Base-by-base conservation (phyloP, 2,797 vertebrate species). In the Brachymystax lenok region DNA sequence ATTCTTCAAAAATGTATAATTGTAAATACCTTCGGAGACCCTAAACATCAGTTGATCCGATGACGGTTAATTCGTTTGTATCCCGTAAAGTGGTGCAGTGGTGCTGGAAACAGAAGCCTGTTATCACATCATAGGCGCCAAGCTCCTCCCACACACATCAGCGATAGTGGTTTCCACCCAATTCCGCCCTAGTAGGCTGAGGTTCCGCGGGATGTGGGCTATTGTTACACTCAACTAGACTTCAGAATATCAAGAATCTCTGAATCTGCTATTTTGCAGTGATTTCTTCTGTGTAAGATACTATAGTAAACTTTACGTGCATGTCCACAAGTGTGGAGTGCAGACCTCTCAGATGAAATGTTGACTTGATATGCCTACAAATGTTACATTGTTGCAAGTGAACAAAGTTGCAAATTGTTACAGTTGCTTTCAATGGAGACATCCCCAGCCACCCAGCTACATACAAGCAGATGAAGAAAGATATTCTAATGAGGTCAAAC, bases 61-160 rank as follows among this genome's bases (percentile, higher is more conserved):
- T 46, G 2, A 3, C 12, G 12, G 2, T 12, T 6, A 59, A 21
- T 8, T 89, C 78, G 74, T 85, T 78, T 79, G 82, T 84, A 86
- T 90, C 86, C 40, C 66, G 91, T 78, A 71, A 51, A 85, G 85
- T 51, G 82, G 17, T 59, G 56, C n/a, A 19, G 8, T 59, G 17
- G 82, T 87, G 77, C 75, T 66, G 81, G 59, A 87, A 79, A 81
- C 86, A 74, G 85, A 83, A 91, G 92, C 79, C 74, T 88, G 90
- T 92, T 93, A 92, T 94, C 91, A 59, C 56, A 59, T 59, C 56
- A 19, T 5, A 59, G 56, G 56, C 56, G 2, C 56, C 56, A 21
- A 21, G 16, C 56, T 59, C 56, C 56, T 59, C 56, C 56, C 56
- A 59, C 54, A 19, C 69, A 74, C 66, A 27, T 24, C 69, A 79